A percentile compares a stretch with the other conserved stretches of the same genome.
These are phyloP conservation scores for Lasioglossum pauxillum DNA, from an alignment of 2,888 invertebrate species.

Conservation along the genomic window DNA sequence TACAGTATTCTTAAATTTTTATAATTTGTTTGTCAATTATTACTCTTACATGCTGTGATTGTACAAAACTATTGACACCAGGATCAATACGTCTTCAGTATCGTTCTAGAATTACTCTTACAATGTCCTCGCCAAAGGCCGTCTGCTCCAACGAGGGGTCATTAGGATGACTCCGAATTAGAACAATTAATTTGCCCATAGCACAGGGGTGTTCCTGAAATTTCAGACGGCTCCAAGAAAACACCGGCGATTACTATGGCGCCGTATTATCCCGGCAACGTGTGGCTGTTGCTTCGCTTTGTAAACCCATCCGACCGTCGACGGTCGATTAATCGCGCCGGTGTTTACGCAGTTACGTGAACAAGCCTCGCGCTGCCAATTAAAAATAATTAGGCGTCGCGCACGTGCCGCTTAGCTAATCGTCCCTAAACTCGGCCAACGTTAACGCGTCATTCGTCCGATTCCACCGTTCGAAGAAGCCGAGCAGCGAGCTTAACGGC, in stretches of 20 bases:
- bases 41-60: neutral
- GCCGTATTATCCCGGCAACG: neutral
- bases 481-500: slow-evolving; percentile 26
- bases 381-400: slow-evolving; percentile 23
- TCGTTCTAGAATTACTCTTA: neutral
- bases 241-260: neutral
- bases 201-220: slow-evolving; percentile 17
- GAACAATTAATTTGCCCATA: slow-evolving; percentile 41
- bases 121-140: neutral
- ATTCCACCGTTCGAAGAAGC: neutral
- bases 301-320: slow-evolving; percentile 7
- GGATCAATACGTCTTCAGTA: neutral
- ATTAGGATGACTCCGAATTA: slow-evolving; percentile 22
- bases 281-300: neutral
- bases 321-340: slow-evolving; percentile 17
- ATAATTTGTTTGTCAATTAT: too few species aligned
- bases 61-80: neutral
- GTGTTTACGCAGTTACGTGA: neutral
- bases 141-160: neutral
- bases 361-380: neutral
- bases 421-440: neutral
- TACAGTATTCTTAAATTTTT: too few species aligned
- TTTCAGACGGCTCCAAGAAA: slow-evolving; percentile 39
- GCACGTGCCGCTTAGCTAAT: neutral
- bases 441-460: neutral